A percentile compares a stretch with the other conserved stretches of the same genome.
Conservation (phyloP, 2,113 vertebrate species). For the Gila orcuttii region DNA sequence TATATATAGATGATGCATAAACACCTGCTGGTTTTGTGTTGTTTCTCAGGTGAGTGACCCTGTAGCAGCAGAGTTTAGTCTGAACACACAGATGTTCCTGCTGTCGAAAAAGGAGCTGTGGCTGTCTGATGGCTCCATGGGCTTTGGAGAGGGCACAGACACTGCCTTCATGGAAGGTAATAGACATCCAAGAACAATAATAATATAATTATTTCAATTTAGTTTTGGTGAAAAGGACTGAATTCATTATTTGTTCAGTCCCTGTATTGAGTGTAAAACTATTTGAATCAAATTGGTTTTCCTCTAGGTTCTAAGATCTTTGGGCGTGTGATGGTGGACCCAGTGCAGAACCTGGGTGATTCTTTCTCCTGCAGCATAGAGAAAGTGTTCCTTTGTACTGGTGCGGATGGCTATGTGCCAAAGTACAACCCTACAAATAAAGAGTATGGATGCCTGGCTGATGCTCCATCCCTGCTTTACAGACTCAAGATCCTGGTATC, state of each 20-base stretch:
- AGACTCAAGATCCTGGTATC: constrained; percentile 80
- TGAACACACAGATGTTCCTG: constrained; percentile 85
- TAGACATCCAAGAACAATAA: background rate
- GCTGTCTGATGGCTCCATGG: constrained; percentile 84
- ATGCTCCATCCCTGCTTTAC: constrained; percentile 76
- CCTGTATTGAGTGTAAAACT: background rate
- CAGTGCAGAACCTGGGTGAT: constrained; percentile 80
- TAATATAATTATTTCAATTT: background rate
- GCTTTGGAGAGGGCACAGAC: constrained; percentile 82
- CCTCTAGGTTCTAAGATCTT: constrained; percentile 73
- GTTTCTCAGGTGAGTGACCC: constrained; percentile 80
- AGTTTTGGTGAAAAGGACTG: background rate
- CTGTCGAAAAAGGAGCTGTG: constrained; percentile 83
- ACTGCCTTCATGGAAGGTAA: constrained; percentile 82
- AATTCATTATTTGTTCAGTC: background rate
- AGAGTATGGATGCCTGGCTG: constrained; percentile 77
- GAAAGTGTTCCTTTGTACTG: constrained; percentile 83
- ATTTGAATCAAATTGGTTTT: background rate
- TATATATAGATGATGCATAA: background rate
- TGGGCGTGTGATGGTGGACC: constrained; percentile 78
- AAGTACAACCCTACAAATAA: constrained; percentile 78
- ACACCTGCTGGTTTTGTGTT: background rate
- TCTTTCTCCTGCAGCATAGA: constrained; percentile 81
- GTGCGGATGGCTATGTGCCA: constrained; percentile 77
- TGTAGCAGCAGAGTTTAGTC: constrained; percentile 83